Evolutionary conservation across 2,113 vertebrate genomes (phyloP), one percentile per base, ranked within the genome.

Genomic region (Amblyornis subalaris): DNA sequence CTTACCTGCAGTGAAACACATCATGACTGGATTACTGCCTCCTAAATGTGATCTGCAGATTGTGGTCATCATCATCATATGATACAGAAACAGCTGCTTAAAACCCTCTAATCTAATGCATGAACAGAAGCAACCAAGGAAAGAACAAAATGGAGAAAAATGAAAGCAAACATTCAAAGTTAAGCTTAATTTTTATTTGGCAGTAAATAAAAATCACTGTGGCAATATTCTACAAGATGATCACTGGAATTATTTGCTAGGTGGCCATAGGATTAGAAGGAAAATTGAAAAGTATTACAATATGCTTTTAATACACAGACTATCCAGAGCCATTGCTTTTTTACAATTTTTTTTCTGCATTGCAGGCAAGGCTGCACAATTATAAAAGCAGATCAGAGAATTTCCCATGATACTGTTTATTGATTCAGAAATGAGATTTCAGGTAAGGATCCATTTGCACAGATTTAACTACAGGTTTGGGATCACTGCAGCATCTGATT

Each of bases 141-240:
- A 80, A 87, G 50, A 73, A 80, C 33, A 92, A 90, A 88, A 85
- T 10, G 33, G 47, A 77, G 55, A 83, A 90, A 92, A 88, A 88
- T 18, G 10, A 48, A 74, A 93, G 19, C 67, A 85, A 81, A 62
- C 28, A 70, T 62, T 86, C 47, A 44, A 80, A 85, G 31, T 83
- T 38, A 73, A 1, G 2, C 8, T 70, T 90, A 15, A 54, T 73
- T 88, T 96, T 96, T 96, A 96, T 95, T 95, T 86, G 62, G 38
- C 44, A 50, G 88, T 74, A 85, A 76, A 77, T 80, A 88, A 88
- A 94, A 93, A 80, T 75, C 50, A 53, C 38, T 21, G 47, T 83
- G 75, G 26, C 51, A 73, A 36, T 69, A 66, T 60, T 91, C 45
- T 83, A 25, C 24, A 83, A 35, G 21, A 66, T 11, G 11, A 70